Percentiles rank a stretch among this genome's conserved stretches.
Conservation (phyloP, 2,113 vertebrate species). For the Rhegmatorhina hoffmannsi region DNA sequence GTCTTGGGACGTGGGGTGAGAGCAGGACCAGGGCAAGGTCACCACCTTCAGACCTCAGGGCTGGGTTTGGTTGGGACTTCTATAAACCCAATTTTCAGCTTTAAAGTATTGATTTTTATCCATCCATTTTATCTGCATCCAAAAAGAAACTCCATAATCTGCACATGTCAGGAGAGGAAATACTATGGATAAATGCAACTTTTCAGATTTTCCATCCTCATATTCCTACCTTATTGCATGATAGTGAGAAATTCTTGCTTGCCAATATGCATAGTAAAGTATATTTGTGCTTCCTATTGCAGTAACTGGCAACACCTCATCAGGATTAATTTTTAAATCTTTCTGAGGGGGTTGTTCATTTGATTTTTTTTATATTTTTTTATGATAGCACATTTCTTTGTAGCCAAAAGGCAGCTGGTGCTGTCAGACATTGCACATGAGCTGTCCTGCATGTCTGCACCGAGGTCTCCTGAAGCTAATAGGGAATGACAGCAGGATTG, state of each 20-base stretch:
- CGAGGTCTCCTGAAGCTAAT: constrained; percentile 26
- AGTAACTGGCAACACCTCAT: neutral
- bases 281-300: neutral
- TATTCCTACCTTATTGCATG: neutral
- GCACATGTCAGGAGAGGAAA: neutral
- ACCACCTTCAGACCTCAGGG: neutral
- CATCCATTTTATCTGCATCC: neutral
- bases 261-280: neutral
- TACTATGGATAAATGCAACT: fast-evolving
- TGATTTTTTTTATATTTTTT: neutral
- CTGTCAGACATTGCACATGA: neutral
- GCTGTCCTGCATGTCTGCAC: neutral
- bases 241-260: neutral
- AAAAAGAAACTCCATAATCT: neutral
- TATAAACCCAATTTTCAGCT: neutral
- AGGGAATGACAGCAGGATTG: constrained; percentile 24
- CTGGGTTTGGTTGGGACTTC: neutral
- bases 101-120: neutral
- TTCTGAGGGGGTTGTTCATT: neutral
- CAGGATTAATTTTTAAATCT: neutral
- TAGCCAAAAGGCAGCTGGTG: neutral
- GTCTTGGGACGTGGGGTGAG: fast-evolving
- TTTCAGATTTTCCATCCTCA: neutral
- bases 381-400: neutral
- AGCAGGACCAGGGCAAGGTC: fast-evolving